Evolutionary conservation across 2,797 vertebrate species (phyloP), one percentile per base, ranked within the genome.

Genomic region (Hydrolagus colliei): DNA sequence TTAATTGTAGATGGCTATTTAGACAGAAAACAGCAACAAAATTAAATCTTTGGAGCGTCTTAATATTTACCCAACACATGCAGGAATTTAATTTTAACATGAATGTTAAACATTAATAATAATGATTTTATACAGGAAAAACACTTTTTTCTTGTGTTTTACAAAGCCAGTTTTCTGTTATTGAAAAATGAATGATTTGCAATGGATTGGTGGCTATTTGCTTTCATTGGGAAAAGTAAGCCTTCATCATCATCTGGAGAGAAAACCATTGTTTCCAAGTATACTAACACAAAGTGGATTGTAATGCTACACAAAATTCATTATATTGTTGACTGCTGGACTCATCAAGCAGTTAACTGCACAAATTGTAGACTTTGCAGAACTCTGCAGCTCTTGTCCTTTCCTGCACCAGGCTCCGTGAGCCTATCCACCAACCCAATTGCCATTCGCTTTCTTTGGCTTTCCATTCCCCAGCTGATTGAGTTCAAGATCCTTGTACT

Each of bases 41-140:
- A 27, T 27, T 27, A 27, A 27, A 27, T 27, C 1, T 27, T 27
- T 27, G 27, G 27, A 27, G 27, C 27, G 27, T 27, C 27, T 27
- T 27, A 4, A 32, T 18, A 68, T 71, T 35, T 77, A 59, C 41
- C 9, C 8, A 77, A 59, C n/a, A 18, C 18, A 61, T 20, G 7
- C 7, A 84, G 63, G 67, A 71, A 71, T 71, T 84, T 41, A 7
- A 71, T 68, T 68, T 80, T 84, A 52, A 11, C 41, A 10, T 4
- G 20, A 35, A 27, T 20, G 79, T 32, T 82, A 82, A 32, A 16
- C 63, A 84, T 84, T 84, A 68, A 84, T 68, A 71, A 41, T 41
- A 84, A 84, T 84, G 27, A 68, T 27, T 41, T 76, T 77, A 18
- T 27, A 80, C 22, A 35, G 32, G 27, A 68, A 65, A 27, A 84